phyloP scores from a whole-genome alignment of 2,113 vertebrate genomes.

The Casuarius casuarius region DNA sequence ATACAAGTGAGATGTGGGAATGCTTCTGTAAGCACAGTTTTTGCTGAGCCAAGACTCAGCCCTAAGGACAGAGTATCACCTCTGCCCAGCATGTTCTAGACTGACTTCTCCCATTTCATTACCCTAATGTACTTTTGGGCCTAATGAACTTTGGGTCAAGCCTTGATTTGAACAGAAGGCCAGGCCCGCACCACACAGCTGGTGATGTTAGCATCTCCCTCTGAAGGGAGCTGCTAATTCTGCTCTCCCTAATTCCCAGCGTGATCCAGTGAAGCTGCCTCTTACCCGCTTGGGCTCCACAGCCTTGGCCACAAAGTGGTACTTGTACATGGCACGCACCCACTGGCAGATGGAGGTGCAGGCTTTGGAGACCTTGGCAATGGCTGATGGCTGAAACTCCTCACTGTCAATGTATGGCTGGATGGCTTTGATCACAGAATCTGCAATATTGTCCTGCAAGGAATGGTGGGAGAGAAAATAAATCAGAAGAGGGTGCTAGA shows the following conservation, averaged over 20 bases:
- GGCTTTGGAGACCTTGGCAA: slow-evolving; percentile 91
- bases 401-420: slow-evolving; percentile 93
- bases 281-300: slow-evolving; percentile 92
- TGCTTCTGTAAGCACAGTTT: neutral
- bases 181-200: neutral
- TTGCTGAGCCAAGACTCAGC: neutral
- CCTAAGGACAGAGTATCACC: neutral
- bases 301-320: slow-evolving; percentile 87
- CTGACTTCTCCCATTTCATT: neutral
- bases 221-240: neutral
- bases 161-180: accelerated
- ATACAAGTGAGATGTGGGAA: neutral
- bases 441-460: slow-evolving; percentile 89
- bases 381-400: slow-evolving; percentile 90
- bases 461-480: neutral
- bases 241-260: neutral
- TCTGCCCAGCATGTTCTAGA: neutral
- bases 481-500: neutral
- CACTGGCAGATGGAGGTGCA: slow-evolving; percentile 95
- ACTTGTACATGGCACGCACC: slow-evolving; percentile 92
- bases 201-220: neutral
- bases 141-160: neutral
- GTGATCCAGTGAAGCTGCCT: accelerated
- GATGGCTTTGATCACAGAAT: slow-evolving; percentile 84
- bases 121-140: neutral